Conservation (phyloP, 2,113 vertebrate species). For the Rhinolophus ferrumequinum region DNA sequence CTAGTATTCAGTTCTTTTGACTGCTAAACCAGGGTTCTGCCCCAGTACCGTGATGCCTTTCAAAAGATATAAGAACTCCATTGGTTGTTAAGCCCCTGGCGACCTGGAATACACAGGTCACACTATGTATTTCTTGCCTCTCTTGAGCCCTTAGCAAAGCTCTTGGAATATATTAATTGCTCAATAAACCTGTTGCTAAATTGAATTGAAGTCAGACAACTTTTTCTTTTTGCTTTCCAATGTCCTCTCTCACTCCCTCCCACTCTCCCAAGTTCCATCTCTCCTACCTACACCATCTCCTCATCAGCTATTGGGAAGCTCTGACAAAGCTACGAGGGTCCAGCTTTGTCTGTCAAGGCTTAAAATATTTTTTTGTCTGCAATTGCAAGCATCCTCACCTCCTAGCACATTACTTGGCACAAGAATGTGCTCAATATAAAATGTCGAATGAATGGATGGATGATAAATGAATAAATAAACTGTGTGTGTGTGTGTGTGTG, state of each 20-base stretch:
- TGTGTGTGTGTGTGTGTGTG: too few relatives aligned
- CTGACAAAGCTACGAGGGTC: not conserved
- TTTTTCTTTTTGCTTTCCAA: not conserved
- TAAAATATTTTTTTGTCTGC: not conserved
- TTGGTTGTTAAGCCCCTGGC: not conserved
- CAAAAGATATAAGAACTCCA: not conserved
- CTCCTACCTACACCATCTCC: not conserved
- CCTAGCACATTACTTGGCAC: not conserved
- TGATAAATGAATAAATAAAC: not conserved
- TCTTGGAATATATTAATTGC: not conserved
- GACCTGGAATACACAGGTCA: not conserved
- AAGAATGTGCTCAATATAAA: not conserved
- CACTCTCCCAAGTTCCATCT: not conserved
- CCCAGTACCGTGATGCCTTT: accelerated
- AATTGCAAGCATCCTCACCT: not conserved
- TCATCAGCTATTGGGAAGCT: not conserved
- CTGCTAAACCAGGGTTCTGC: not conserved
- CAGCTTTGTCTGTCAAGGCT: not conserved
- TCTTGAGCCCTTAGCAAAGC: not conserved
- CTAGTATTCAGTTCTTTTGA: not conserved
- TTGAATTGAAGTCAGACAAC: not conserved
- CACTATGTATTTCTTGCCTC: accelerated
- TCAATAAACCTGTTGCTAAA: not conserved
- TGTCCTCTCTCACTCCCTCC: not conserved
- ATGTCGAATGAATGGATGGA: not conserved